These are phyloP conservation scores for Caenorhabditis elegans DNA, from an alignment of 1,140 invertebrate genomes.

Conservation along the genomic window WBcel235 BX284602.5:6449501-6450000, in stretches of 20 bases:
- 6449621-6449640: neutral
- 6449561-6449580: neutral
- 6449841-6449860: neutral
- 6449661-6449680: neutral
- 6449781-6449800: neutral
- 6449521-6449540: neutral
- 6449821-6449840: neutral
- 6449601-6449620: neutral
- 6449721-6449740: neutral
- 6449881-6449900: slow-evolving; percentile 9
- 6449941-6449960: neutral
- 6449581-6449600: neutral
- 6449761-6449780: slow-evolving; percentile 12
- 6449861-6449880: neutral
- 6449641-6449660: neutral
- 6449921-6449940: neutral
- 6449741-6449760: neutral
- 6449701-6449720: neutral
- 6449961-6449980: neutral
- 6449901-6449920: neutral
- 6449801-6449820: neutral
- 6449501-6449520: neutral
- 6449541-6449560: neutral
- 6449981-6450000: too few relatives aligned
- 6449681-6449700: neutral